Base-by-base conservation (phyloP, 2,113 vertebrate species). In the Dromaius novaehollandiae region DNA sequence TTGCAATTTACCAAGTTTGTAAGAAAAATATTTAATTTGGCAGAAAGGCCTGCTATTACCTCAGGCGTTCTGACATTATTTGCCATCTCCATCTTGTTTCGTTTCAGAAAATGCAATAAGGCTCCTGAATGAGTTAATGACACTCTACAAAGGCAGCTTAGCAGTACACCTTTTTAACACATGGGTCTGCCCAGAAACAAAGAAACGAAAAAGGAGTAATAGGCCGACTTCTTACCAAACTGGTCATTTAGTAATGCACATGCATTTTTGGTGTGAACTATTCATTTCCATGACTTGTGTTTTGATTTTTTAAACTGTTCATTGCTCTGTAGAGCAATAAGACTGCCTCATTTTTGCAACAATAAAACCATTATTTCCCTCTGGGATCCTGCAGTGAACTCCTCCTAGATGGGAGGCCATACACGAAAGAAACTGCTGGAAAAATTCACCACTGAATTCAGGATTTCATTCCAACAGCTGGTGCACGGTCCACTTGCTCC, bases 381-480 rank as follows among this genome's bases (percentile, higher is more conserved):
- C 40, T 16, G 24, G 5, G 7, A 13, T 0, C 5, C 55, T 13
- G 58, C 15, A 6, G 6, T 0, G 22, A 50, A 61, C 58, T 6
- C 24, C 55, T 18, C 4, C 34, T 69, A 55, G 56, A 25, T 4
- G 56, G n/a, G 36, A 48, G 38, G 2, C 68, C 6, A 56, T 9
- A 30, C 4, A 7, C 10, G n/a, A 25, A 5, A 56, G 6, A 5
- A 25, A 5, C 3, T 1, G 58, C 53, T 64, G 46, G 1, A 5
- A 13, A 8, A 1, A 3, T 7, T 34, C 3, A 7, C 82, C 3
- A 6, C 28, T 3, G 22, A 14, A 2, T 28, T 1, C 56, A 18
- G 20, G 44, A 15, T 8, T 22, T 24, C 42, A 46, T 21, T 0
- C 40, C 42, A 14, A n/a, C 36, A 0, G 60, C 70, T 2, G 40